Evolutionary conservation across 1,140 invertebrate genomes (phyloP).

Genomic region (Drosophila repleta): DNA sequence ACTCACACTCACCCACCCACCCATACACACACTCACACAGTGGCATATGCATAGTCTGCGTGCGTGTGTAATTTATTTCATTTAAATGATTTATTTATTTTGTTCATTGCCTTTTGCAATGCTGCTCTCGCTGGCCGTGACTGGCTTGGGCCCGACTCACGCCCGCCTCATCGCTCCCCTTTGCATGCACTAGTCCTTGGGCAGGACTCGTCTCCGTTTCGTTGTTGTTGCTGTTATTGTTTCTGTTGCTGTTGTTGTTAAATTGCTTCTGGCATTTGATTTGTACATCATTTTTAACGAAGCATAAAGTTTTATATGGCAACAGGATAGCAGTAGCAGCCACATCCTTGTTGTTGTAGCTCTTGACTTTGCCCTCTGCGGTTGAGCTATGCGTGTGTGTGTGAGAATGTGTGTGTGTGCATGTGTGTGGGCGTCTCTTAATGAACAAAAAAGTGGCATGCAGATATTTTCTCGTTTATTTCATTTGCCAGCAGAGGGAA

Average conservation of each 20-base stretch:
- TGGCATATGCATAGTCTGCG: slow-evolving; percentile 1
- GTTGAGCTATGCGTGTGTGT: slow-evolving; percentile 10
- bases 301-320: slow-evolving; percentile 64
- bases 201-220: slow-evolving; percentile 29
- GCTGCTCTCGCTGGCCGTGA: slow-evolving; percentile 45
- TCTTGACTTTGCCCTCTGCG: slow-evolving; percentile 42
- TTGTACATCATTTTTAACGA: slow-evolving; percentile 80
- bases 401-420: neutral
- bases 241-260: slow-evolving; percentile 50
- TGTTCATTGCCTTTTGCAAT: slow-evolving; percentile 73
- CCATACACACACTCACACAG: neutral
- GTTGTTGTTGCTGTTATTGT: slow-evolving; percentile 39
- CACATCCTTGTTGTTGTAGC: slow-evolving; percentile 21
- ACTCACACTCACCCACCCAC: neutral
- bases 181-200: slow-evolving; percentile 11
- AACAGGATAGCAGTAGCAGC: slow-evolving; percentile 11
- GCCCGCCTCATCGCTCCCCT: neutral
- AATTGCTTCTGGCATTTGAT: slow-evolving; percentile 81
- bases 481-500: slow-evolving; percentile 3
- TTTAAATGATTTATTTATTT: slow-evolving; percentile 82
- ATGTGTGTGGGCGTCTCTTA: slow-evolving; percentile 15
- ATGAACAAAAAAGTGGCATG: slow-evolving; percentile 44
- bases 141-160: slow-evolving; percentile 19
- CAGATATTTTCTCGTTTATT: slow-evolving; percentile 49
- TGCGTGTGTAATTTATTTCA: slow-evolving; percentile 65